phyloP scores from a whole-genome alignment of 2,797 vertebrate genomes.

The Lepilemur ruficaudatus region DNA sequence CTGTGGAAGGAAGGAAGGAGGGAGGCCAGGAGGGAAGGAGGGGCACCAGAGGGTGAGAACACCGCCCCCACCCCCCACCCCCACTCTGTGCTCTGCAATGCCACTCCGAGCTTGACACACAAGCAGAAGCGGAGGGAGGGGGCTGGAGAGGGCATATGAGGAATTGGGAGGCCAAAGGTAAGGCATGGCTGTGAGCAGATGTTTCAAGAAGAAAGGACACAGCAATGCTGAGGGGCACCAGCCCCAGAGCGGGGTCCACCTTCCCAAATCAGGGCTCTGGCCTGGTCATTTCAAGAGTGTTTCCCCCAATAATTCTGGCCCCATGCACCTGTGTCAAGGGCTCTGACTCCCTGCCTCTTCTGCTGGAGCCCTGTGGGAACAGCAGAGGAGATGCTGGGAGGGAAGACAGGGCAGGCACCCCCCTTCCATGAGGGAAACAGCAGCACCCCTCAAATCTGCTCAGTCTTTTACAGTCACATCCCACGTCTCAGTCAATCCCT shows the following conservation, averaged over 20 bases:
- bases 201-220: not conserved
- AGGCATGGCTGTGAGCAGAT: not conserved
- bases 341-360: not conserved
- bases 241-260: not conserved
- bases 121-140: not conserved
- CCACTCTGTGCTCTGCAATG: not conserved
- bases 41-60: rapidly evolving
- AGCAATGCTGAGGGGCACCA: not conserved
- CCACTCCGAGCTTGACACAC: not conserved
- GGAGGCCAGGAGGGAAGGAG: not conserved
- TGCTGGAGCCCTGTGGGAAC: not conserved
- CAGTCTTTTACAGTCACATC: not conserved
- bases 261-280: not conserved
- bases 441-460: not conserved
- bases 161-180: not conserved
- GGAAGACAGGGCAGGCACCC: too few relatives aligned
- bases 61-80: too few relatives aligned
- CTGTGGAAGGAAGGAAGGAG: not conserved
- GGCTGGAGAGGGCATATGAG: rapidly evolving
- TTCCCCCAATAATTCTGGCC: not conserved
- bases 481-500: rapidly evolving
- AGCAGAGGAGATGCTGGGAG: not conserved
- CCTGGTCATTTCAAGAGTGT: not conserved
- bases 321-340: rapidly evolving
- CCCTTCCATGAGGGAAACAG: too few relatives aligned